Percentiles rank a stretch among this genome's conserved stretches.
Evolutionary conservation across 1,140 invertebrate genomes (phyloP).

Genomic region (Sinella curviseta): DNA sequence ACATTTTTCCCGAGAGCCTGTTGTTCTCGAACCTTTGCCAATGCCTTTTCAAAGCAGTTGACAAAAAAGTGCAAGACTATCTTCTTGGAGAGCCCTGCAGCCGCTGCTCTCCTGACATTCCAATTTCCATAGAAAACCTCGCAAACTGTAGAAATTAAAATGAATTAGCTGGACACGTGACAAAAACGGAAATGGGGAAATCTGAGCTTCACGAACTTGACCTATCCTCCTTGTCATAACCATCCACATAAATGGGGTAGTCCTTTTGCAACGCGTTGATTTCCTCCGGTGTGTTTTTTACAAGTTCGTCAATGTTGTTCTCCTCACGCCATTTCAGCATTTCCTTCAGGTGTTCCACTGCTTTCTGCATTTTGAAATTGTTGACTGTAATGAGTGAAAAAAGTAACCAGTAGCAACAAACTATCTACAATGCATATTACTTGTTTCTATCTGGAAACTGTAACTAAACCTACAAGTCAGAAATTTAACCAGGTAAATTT

Average conservation of each 20-base stretch:
- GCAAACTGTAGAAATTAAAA: too few relatives aligned
- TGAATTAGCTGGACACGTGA: too few relatives aligned
- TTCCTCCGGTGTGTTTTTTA: background rate
- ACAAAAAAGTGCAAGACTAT: background rate
- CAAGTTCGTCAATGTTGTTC: background rate
- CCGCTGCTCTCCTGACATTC: background rate
- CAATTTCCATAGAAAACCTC: background rate
- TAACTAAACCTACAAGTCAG: background rate
- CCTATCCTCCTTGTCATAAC: background rate
- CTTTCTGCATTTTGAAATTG: background rate
- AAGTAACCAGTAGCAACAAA: background rate
- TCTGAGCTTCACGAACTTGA: background rate
- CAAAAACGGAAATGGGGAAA: background rate
- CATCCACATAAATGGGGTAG: background rate
- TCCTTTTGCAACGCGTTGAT: background rate
- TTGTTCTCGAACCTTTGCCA: background rate
- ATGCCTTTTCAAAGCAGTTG: background rate
- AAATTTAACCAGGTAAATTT: background rate
- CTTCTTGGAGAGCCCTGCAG: background rate
- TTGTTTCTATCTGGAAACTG: too few relatives aligned
- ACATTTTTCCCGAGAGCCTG: background rate
- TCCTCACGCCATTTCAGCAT: background rate
- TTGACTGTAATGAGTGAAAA: background rate
- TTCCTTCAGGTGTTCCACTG: background rate
- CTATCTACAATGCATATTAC: background rate